Conservation (phyloP, 2,888 invertebrate genomes). For the Dynastes hyllus region DNA sequence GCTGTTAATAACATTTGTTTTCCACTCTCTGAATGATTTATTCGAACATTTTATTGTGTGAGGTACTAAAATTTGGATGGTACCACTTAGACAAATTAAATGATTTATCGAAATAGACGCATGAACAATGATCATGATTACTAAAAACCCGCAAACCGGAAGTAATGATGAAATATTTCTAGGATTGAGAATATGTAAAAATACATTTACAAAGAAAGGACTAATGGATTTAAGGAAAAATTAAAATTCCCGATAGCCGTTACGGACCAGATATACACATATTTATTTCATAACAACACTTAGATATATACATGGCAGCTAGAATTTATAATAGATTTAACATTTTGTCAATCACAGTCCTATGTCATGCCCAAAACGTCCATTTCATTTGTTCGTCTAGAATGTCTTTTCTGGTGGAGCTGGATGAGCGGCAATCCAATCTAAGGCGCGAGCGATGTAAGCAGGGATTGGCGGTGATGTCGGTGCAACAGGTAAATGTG, state of each 20-base stretch:
- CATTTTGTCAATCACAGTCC: constrained; percentile 40
- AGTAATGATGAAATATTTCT: no score
- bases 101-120: no score
- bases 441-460: constrained; percentile 80
- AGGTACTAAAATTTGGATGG: no score
- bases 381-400: not conserved
- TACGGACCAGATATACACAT: constrained; percentile 20
- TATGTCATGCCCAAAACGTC: constrained; percentile 1
- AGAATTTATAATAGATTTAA: constrained; percentile 12
- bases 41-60: no score
- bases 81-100: no score
- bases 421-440: constrained; percentile 78
- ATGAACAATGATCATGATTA: no score
- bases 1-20: no score
- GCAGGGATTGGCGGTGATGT: constrained; percentile 80
- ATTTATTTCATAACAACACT: not conserved
- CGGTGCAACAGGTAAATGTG: constrained; percentile 68
- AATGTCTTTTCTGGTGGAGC: constrained; percentile 51
- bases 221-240: no score
- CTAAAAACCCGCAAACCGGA: no score
- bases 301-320: constrained; percentile 41
- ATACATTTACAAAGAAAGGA: no score
- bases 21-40: no score
- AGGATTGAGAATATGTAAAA: no score
- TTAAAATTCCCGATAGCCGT: not conserved